Evolutionary conservation across 2,888 invertebrate genomes (phyloP).

Genomic region (Diaphora mendica): DNA sequence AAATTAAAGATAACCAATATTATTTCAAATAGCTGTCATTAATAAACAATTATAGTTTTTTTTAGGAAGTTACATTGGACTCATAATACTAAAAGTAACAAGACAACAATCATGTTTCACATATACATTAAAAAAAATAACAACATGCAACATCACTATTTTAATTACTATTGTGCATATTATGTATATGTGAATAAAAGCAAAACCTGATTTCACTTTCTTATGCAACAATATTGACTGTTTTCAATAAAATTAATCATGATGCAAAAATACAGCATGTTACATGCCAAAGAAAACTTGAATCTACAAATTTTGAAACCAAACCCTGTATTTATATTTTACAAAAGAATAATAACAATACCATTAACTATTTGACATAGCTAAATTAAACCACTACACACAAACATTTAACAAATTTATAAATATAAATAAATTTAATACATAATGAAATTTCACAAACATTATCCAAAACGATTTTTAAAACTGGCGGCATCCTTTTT

Average conservation of each 20-base stretch:
- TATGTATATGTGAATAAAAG: background rate
- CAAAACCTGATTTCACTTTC: background rate
- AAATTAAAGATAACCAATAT: background rate
- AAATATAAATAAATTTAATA: background rate
- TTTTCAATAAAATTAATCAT: background rate
- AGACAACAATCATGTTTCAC: too few relatives aligned
- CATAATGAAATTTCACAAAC: background rate
- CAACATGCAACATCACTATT: background rate
- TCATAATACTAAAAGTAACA: too few relatives aligned
- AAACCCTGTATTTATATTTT: background rate
- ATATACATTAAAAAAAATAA: too few relatives aligned
- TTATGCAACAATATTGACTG: background rate
- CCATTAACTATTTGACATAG: background rate
- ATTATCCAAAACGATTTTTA: conserved; percentile 8
- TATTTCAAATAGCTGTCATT: background rate
- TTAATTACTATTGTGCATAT: background rate
- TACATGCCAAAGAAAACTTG: background rate
- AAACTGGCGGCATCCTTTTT: conserved; percentile 46
- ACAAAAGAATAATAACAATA: background rate
- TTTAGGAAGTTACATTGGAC: background rate
- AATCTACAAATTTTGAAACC: background rate
- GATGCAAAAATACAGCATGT: background rate
- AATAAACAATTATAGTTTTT: background rate
- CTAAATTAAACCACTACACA: background rate
- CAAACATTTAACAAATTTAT: background rate